Evolutionary conservation across 2,888 invertebrate genomes (phyloP).

Genomic region (Sesia bembeciformis): DNA sequence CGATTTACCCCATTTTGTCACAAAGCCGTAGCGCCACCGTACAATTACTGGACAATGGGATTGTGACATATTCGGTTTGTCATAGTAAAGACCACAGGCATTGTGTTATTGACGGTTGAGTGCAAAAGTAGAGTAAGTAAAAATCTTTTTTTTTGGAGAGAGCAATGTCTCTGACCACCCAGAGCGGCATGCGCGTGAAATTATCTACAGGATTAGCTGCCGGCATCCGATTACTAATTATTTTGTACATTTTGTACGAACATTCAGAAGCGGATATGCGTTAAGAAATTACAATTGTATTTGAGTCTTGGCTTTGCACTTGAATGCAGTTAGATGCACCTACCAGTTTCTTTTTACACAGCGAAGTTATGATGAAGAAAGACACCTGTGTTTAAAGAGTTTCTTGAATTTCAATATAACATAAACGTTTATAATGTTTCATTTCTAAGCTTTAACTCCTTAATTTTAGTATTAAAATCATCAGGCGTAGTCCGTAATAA

Average conservation of each 20-base stretch:
- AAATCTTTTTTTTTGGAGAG: conserved; percentile 11
- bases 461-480: no score
- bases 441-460: no score
- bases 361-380: no score
- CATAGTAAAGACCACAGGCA: conserved; percentile 42
- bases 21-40: conserved; percentile 64
- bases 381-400: no score
- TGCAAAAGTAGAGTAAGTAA: conserved; percentile 5
- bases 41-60: conserved; percentile 37
- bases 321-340: neutral
- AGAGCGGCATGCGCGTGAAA: conserved; percentile 36
- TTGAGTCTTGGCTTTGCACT: no score
- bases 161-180: conserved; percentile 36
- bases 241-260: neutral
- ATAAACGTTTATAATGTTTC: no score
- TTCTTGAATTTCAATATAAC: no score
- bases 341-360: no score
- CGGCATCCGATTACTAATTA: conserved; percentile 23
- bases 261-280: neutral
- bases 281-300: neutral
- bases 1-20: conserved; percentile 31
- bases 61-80: conserved; percentile 56
- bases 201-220: conserved; percentile 35
- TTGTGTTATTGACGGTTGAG: conserved; percentile 33
- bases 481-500: no score